Evolutionary conservation across 2,113 vertebrate species (phyloP).

Genomic region (Crotalus tigris): DNA sequence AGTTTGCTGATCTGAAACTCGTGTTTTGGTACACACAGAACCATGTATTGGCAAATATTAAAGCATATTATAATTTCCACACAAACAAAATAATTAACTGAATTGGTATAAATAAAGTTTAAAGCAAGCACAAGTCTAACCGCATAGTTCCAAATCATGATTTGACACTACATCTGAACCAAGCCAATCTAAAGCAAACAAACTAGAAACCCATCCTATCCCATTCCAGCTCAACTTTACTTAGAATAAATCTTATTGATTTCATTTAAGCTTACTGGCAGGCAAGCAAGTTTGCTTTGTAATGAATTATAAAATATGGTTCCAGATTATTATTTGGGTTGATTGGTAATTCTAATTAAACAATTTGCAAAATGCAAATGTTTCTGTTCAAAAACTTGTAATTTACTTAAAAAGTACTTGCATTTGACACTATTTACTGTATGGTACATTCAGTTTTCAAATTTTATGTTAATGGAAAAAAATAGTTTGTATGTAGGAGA

Average conservation of each 20-base stretch:
- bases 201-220: neutral
- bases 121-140: neutral
- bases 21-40: neutral
- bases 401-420: neutral
- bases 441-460: neutral
- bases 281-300: conserved; percentile 5
- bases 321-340: neutral
- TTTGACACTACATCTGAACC: neutral
- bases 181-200: neutral
- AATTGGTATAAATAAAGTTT: neutral
- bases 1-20: neutral
- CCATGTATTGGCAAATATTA: neutral
- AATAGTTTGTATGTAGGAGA: neutral
- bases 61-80: neutral
- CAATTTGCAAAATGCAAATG: neutral
- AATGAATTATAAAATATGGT: neutral
- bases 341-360: neutral
- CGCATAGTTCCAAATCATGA: neutral
- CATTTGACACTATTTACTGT: neutral
- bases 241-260: neutral
- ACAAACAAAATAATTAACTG: neutral
- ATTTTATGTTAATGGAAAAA: neutral
- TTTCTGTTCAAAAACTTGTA: neutral
- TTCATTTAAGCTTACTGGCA: neutral
- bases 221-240: neutral